phyloP scores from a whole-genome alignment of 2,113 vertebrate genomes.

The Ovibos moschatus region DNA sequence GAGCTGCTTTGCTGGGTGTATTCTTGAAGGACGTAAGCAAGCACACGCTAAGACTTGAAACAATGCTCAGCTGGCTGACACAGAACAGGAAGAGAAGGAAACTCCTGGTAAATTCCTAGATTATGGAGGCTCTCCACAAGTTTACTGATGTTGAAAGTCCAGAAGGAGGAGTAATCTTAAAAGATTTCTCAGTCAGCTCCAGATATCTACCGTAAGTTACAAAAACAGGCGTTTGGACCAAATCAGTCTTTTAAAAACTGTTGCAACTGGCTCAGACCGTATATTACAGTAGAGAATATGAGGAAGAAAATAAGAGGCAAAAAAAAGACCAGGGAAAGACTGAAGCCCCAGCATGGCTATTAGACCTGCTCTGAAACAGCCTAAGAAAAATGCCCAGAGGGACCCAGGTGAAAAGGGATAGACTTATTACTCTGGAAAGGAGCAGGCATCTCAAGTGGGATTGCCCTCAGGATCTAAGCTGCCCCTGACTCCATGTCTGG shows the following conservation, averaged over 20 bases:
- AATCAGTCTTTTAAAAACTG: background rate
- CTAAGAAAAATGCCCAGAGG: background rate
- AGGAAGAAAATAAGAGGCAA: background rate
- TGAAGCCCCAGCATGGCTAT: background rate
- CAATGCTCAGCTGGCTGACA: background rate
- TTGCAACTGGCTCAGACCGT: background rate
- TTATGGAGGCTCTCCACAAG: background rate
- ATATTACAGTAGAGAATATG: background rate
- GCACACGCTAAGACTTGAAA: background rate
- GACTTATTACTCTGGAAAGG: background rate
- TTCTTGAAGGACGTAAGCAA: background rate
- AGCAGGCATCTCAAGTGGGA: background rate
- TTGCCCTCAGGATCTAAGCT: background rate
- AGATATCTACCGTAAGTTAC: background rate
- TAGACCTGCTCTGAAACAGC: background rate
- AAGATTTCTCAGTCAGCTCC: background rate
- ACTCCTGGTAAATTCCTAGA: background rate
- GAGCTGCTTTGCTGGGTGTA: background rate
- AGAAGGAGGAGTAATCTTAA: background rate
- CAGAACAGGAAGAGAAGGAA: background rate
- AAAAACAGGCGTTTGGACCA: background rate
- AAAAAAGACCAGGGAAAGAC: background rate
- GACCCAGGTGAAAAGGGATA: background rate
- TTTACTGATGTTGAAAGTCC: background rate
- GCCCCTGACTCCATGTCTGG: background rate